Percentiles rank a stretch among this genome's conserved stretches.
phyloP scores from a whole-genome alignment of 1,140 invertebrate species.

The Drosophila takahashii region DNA sequence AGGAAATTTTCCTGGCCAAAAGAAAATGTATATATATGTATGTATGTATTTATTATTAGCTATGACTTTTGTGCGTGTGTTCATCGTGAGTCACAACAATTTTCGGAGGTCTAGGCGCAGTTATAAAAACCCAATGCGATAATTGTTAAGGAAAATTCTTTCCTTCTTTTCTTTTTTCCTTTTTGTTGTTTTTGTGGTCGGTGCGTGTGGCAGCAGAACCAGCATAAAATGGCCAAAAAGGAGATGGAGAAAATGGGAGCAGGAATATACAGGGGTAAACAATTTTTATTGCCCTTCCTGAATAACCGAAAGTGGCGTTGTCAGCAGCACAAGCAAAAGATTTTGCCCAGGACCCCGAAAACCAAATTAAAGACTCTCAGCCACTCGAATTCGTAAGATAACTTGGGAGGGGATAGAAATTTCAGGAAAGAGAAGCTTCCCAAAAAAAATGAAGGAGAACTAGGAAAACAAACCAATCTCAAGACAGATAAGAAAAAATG shows the following conservation, averaged over 20 bases:
- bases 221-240: conserved; percentile 57
- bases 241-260: conserved; percentile 1
- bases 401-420: not conserved
- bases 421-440: not conserved
- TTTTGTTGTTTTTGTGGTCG: conserved; percentile 20
- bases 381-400: conserved; percentile 15
- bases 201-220: conserved; percentile 51
- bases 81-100: conserved; percentile 30
- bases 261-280: conserved; percentile 29
- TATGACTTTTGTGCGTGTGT: conserved; percentile 51
- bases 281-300: conserved; percentile 63
- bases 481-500: conserved; percentile 38
- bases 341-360: conserved; percentile 7
- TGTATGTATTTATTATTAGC: conserved; percentile 57
- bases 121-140: conserved; percentile 60
- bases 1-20: conserved; percentile 28
- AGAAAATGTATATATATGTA: conserved; percentile 19
- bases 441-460: conserved; percentile 26
- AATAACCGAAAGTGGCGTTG: conserved; percentile 64
- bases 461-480: conserved; percentile 24
- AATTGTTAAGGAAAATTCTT: conserved; percentile 57
- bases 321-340: conserved; percentile 56
- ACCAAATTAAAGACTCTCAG: conserved; percentile 33
- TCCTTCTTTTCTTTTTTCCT: not conserved
- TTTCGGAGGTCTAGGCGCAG: conserved; percentile 9